Percentiles rank a stretch among this genome's conserved stretches.
These are phyloP conservation scores for Fregetta grallaria DNA, from an alignment of 2,113 vertebrate genomes.

Conservation along the genomic window DNA sequence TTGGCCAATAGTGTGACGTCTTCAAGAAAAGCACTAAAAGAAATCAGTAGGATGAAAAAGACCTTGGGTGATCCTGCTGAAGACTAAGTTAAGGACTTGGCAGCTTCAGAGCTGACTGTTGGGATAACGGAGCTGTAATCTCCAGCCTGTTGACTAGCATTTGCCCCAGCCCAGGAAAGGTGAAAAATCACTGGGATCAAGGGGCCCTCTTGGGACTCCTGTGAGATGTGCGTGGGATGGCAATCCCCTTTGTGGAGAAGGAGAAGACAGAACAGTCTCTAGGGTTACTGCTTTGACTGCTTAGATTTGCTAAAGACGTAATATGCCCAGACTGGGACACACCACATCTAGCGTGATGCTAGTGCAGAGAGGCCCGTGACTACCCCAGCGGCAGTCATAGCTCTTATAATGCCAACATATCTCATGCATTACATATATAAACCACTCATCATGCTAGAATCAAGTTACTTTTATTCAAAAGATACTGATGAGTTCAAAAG, in stretches of 20 bases:
- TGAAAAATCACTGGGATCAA: background rate
- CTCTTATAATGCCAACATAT: background rate
- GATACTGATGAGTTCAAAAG: background rate
- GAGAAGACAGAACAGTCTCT: background rate
- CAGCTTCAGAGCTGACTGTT: background rate
- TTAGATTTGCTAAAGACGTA: background rate
- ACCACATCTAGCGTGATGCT: background rate
- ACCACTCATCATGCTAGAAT: background rate
- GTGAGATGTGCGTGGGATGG: background rate
- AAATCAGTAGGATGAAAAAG: background rate
- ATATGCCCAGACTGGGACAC: background rate
- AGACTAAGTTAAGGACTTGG: background rate
- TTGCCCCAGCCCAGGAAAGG: background rate
- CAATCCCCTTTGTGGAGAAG: background rate
- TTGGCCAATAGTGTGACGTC: background rate
- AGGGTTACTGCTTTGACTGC: background rate
- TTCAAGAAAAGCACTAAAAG: background rate
- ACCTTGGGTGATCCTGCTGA: background rate
- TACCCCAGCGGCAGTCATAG: fast-evolving
- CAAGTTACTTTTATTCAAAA: background rate
- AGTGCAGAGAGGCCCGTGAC: no score
- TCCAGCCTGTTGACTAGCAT: background rate
- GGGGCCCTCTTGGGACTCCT: background rate
- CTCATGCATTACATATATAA: background rate
- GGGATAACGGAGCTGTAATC: background rate